These are phyloP conservation scores for Crenuchus spilurus DNA, from an alignment of 2,797 vertebrate species.

Conservation along the genomic window DNA sequence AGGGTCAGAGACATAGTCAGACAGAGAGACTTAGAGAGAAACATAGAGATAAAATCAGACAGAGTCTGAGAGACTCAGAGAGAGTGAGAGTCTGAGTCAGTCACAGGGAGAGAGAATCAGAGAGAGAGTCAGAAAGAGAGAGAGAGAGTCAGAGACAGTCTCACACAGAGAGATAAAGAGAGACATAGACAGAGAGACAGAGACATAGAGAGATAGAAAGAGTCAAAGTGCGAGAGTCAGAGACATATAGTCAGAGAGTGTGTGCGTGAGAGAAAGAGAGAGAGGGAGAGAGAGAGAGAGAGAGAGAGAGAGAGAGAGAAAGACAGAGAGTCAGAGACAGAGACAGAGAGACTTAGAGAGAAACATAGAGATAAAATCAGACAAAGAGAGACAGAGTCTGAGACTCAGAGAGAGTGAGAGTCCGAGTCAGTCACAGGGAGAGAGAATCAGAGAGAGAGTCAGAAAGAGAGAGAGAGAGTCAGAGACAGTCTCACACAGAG, in stretches of 20 bases:
- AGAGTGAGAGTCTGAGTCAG: too few species aligned
- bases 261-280: constrained; percentile 10
- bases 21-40: background rate
- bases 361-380: constrained; percentile 1
- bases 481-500: too few species aligned
- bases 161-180: too few species aligned
- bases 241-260: too few species aligned
- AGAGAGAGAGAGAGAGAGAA: background rate
- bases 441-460: background rate
- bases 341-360: constrained; percentile 21
- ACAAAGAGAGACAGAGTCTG: background rate
- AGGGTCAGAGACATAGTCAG: constrained; percentile 11
- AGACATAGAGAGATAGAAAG: too few species aligned
- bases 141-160: too few species aligned
- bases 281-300: background rate
- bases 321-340: background rate
- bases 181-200: too few species aligned
- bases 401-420: background rate
- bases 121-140: too few species aligned
- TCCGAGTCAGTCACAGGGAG: constrained; percentile 1
- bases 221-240: too few species aligned
- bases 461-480: background rate
- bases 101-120: too few species aligned
- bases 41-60: background rate
- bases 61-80: too few species aligned